These are phyloP conservation scores for Apeira syringaria DNA, from an alignment of 2,888 invertebrate species.

Conservation along the genomic window DNA sequence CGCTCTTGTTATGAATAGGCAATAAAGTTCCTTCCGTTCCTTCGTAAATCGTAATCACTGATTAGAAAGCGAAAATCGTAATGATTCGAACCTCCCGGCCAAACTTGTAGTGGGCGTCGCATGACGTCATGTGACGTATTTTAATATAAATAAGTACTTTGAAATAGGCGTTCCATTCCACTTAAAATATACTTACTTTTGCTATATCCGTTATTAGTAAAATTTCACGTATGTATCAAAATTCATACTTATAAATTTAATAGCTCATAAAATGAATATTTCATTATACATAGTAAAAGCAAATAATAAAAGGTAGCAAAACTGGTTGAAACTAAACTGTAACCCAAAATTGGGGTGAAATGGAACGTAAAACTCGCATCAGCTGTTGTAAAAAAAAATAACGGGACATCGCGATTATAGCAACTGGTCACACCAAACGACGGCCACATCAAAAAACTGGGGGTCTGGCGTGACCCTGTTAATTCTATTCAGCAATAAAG, in stretches of 20 bases:
- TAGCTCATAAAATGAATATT: too few species aligned
- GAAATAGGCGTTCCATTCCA: constrained; percentile 36
- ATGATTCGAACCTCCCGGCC: constrained; percentile 54
- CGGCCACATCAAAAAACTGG: constrained; percentile 82
- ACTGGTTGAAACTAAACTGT: too few species aligned
- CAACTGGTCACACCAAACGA: constrained; percentile 79
- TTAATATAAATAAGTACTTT: constrained; percentile 16
- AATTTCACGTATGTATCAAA: too few species aligned
- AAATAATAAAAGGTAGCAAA: too few species aligned
- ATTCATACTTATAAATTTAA: too few species aligned
- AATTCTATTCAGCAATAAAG: constrained; percentile 80
- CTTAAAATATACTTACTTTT: constrained; percentile 7
- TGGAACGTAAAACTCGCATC: constrained; percentile 64
- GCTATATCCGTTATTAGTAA: too few species aligned
- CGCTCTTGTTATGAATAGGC: too few species aligned
- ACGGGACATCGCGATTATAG: constrained; percentile 71
- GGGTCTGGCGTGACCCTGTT: constrained; percentile 83
- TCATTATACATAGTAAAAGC: too few species aligned
- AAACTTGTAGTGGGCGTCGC: constrained; percentile 42
- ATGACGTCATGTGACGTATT: constrained; percentile 53
- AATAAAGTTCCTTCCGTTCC: too few species aligned
- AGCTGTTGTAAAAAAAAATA: constrained; percentile 81
- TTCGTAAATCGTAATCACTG: too few species aligned
- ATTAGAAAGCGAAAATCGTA: too few species aligned
- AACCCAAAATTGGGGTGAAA: constrained; percentile 24